phyloP scores from a whole-genome alignment of 2,113 vertebrate species.

The Calonectris borealis region DNA sequence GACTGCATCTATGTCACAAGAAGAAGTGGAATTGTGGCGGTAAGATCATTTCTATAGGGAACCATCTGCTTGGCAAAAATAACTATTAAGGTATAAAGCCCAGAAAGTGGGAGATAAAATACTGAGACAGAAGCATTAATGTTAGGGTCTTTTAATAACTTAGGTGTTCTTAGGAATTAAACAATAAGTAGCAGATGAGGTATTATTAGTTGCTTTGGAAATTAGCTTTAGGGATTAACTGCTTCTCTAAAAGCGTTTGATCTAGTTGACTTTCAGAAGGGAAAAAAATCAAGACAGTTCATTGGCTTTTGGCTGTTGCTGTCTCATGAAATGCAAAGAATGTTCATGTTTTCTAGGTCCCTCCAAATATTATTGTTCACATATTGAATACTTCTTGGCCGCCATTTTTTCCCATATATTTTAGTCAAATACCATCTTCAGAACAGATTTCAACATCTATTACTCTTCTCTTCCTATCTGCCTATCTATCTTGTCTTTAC shows the following conservation, averaged over 20 bases:
- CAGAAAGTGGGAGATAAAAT: neutral
- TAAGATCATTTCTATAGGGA: slow-evolving; percentile 43
- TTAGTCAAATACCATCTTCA: neutral
- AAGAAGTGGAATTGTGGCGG: slow-evolving; percentile 87
- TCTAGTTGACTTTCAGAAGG: neutral
- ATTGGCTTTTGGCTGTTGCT: neutral
- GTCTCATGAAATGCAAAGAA: no score
- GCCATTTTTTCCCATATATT: neutral
- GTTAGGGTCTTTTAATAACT: neutral
- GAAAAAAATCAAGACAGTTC: neutral
- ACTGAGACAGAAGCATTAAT: neutral
- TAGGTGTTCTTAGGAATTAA: neutral
- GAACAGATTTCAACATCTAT: neutral
- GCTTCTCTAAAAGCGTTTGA: neutral
- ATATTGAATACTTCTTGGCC: neutral
- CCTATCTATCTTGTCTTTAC: neutral
- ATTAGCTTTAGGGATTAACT: neutral
- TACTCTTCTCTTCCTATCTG: neutral
- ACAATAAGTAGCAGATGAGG: neutral
- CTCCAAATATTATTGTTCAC: neutral
- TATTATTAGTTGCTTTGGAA: neutral
- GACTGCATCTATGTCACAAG: slow-evolving; percentile 78
- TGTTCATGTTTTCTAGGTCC: neutral
- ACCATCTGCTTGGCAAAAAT: neutral
- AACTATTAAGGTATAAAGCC: neutral